Conservation (phyloP, 2,113 vertebrate species). For the Hystrix brachyura region DNA sequence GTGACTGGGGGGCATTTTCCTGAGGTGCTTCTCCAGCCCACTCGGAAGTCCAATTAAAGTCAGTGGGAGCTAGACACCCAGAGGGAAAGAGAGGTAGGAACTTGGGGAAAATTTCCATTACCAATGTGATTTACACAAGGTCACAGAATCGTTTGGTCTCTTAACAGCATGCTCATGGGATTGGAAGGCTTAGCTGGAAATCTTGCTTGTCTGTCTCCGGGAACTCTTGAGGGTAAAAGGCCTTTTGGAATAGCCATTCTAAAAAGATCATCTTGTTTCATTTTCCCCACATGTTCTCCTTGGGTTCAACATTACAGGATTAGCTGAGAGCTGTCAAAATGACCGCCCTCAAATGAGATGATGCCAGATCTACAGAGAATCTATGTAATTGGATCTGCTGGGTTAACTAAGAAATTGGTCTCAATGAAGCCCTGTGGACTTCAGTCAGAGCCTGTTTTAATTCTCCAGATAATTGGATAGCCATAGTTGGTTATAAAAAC, state of each 20-base stretch:
- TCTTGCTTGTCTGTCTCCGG: not conserved
- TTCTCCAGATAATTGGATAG: slow-evolving; percentile 62
- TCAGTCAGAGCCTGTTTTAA: slow-evolving; percentile 58
- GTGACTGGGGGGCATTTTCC: slow-evolving; percentile 30
- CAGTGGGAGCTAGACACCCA: slow-evolving; percentile 40
- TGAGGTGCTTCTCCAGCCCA: not conserved
- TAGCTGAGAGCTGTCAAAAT: slow-evolving; percentile 30
- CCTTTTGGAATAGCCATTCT: slow-evolving; percentile 54
- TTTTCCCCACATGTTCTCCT: slow-evolving; percentile 46
- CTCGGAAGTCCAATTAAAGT: slow-evolving; percentile 54
- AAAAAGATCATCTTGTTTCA: slow-evolving; percentile 54
- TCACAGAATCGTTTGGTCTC: not conserved
- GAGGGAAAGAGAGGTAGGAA: not conserved
- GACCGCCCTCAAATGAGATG: not conserved
- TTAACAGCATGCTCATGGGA: not conserved
- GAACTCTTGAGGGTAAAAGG: not conserved
- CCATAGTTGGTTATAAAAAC: not conserved
- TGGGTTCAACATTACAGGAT: slow-evolving; percentile 41
- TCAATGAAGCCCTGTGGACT: not conserved
- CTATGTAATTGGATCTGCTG: slow-evolving; percentile 64
- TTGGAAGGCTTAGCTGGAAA: slow-evolving; percentile 25
- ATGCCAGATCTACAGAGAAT: slow-evolving; percentile 25
- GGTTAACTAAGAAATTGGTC: slow-evolving; percentile 60
- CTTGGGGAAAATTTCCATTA: slow-evolving; percentile 35
- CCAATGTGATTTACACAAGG: slow-evolving; percentile 57